These are phyloP conservation scores for Macropodus opercularis DNA, from an alignment of 2,797 vertebrate genomes.

Conservation along the genomic window DNA sequence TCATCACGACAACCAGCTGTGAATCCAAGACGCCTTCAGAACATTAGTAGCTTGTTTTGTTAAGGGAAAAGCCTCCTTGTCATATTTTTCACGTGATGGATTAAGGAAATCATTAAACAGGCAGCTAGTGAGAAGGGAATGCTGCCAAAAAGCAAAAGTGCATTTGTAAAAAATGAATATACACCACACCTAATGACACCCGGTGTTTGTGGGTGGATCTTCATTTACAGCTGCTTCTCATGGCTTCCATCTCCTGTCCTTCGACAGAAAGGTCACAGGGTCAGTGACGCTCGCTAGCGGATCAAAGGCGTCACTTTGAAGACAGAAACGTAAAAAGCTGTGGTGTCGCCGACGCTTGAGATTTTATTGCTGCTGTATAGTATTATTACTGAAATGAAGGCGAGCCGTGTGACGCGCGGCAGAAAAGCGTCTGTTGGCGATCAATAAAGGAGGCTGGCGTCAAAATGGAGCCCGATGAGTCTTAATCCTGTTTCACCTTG, in stretches of 20 bases:
- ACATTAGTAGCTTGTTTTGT: background rate
- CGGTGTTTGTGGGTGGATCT: no score
- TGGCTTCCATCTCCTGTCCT: conserved; percentile 23
- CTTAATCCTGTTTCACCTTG: conserved; percentile 55
- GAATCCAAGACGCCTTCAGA: conserved; percentile 49
- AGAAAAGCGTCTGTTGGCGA: conserved; percentile 42
- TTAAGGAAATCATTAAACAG: no score
- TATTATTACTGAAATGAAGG: conserved; percentile 87
- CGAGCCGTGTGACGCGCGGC: conserved; percentile 76
- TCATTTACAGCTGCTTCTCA: conserved; percentile 23
- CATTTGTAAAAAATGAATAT: no score
- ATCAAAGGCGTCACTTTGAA: conserved; percentile 15
- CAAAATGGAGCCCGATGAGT: conserved; percentile 79
- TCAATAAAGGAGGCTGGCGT: no score
- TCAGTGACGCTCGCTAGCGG: conserved; percentile 5
- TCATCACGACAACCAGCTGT: conserved; percentile 26
- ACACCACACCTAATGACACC: no score
- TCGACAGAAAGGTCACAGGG: conserved; percentile 34
- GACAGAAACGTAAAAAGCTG: conserved; percentile 17
- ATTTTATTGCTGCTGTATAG: conserved; percentile 71
- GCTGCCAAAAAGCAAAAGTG: no score
- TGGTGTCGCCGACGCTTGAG: conserved; percentile 60
- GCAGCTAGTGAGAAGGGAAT: no score
- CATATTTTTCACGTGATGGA: background rate
- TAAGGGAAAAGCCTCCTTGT: background rate